A percentile compares a stretch with the other conserved stretches of the same genome.
Conservation (phyloP, 2,113 vertebrate genomes). For the Pycnonotus jocosus region DNA sequence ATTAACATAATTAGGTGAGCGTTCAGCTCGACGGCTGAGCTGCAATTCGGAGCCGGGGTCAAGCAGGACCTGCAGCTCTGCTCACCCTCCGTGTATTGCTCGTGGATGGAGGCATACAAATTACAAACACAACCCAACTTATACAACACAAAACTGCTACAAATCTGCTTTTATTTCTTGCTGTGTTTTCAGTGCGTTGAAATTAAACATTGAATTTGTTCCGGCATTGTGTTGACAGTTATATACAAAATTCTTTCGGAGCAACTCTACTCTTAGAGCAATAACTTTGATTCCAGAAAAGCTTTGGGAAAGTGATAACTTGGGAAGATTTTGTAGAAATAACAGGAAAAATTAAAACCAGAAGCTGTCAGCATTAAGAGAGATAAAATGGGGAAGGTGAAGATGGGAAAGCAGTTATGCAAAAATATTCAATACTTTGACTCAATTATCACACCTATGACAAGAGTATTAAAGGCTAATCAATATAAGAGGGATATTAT, state of each 20-base stretch:
- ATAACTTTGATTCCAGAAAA: background rate
- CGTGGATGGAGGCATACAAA: background rate
- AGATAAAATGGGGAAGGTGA: background rate
- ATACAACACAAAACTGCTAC: background rate
- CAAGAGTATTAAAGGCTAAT: background rate
- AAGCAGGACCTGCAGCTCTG: background rate
- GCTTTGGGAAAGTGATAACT: background rate
- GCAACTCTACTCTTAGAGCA: fast-evolving
- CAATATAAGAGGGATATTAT: background rate
- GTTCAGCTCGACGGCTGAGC: fast-evolving
- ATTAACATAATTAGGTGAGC: background rate
- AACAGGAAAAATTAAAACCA: background rate
- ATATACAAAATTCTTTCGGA: background rate
- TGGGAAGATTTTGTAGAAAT: background rate
- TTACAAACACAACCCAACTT: background rate
- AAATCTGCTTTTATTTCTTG: background rate
- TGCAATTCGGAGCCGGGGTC: fast-evolving
- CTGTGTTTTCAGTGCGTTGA: background rate
- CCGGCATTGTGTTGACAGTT: fast-evolving
- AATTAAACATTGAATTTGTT: background rate
- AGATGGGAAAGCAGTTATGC: background rate
- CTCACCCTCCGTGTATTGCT: background rate
- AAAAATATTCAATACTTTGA: background rate
- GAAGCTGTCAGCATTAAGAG: background rate
- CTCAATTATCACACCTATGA: background rate